Percentiles rank a stretch among this genome's conserved stretches.
Evolutionary conservation across 2,888 invertebrate species (phyloP).

Genomic region (Sussaba pulchella): DNA sequence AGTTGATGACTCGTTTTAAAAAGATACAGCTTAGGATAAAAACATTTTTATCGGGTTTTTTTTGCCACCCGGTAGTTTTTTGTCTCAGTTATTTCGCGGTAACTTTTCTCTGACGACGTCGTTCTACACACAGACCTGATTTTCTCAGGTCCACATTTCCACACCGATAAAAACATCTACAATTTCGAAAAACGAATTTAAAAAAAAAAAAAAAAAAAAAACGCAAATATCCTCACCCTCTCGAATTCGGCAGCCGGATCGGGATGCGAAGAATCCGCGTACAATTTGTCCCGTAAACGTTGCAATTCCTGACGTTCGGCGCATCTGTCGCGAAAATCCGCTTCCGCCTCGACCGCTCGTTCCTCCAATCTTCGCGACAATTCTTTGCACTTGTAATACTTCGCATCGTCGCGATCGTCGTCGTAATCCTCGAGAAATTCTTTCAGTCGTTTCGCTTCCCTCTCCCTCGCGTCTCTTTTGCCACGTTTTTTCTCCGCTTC

Average conservation of each 20-base stretch:
- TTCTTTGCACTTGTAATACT: conserved; percentile 98
- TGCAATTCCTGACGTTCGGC: conserved; percentile 88
- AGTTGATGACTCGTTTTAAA: too few relatives aligned
- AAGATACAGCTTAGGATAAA: too few relatives aligned
- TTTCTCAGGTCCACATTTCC: too few relatives aligned
- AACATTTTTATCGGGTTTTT: too few relatives aligned
- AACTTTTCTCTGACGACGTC: too few relatives aligned
- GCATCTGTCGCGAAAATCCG: conserved; percentile 95
- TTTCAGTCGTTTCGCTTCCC: conserved; percentile 96
- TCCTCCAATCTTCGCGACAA: conserved; percentile 95
- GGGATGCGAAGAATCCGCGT: conserved; percentile 88
- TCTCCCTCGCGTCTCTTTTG: conserved; percentile 94
- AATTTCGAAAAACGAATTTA: too few relatives aligned
- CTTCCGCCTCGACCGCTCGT: conserved; percentile 96
- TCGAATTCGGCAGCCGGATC: conserved; percentile 89
- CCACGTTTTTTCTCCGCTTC: conserved; percentile 94
- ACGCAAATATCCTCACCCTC: conserved; percentile 84
- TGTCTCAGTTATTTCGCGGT: too few relatives aligned
- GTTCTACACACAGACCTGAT: too few relatives aligned
- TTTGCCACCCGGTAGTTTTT: too few relatives aligned
- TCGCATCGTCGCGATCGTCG: conserved; percentile 98
- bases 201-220: too few relatives aligned
- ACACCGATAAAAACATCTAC: too few relatives aligned
- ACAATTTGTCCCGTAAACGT: conserved; percentile 91
- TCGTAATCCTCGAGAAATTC: conserved; percentile 99